These are phyloP conservation scores for Philopotamus ludificatus DNA, from an alignment of 1,140 invertebrate genomes.

Conservation along the genomic window DNA sequence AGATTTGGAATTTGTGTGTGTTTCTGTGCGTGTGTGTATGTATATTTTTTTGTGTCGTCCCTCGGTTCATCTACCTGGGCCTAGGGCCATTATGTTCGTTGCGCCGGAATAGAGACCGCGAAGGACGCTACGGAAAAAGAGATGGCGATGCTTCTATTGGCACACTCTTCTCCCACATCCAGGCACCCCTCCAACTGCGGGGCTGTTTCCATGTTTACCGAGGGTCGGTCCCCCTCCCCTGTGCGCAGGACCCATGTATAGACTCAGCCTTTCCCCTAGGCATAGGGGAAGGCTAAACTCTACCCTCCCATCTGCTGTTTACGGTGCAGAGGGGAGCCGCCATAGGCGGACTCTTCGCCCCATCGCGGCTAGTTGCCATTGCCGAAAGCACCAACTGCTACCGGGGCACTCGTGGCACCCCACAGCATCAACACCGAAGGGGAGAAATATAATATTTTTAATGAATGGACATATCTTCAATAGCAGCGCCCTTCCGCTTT, in stretches of 20 bases:
- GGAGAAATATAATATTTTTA: constrained; percentile 9
- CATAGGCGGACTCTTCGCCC: constrained; percentile 5
- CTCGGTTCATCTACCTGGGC: background rate
- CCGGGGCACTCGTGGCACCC: too few species aligned
- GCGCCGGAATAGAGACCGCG: background rate
- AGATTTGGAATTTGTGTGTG: too few species aligned
- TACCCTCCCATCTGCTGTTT: background rate
- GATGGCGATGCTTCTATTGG: background rate
- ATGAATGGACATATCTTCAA: background rate
- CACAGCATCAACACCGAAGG: background rate
- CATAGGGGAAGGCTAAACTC: constrained; percentile 5
- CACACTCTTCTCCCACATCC: background rate
- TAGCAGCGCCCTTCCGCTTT: background rate
- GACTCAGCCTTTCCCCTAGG: background rate
- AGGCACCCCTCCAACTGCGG: background rate
- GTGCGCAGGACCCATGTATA: background rate
- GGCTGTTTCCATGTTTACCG: background rate
- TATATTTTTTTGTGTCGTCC: background rate
- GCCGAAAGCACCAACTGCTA: constrained; percentile 8
- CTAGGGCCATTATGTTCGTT: background rate
- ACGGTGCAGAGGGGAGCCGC: background rate
- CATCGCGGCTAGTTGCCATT: background rate
- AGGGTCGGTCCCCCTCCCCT: background rate
- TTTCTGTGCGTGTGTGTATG: background rate
- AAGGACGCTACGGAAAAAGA: background rate